Conservation (phyloP, 2,113 vertebrate genomes). For the Pyrgilauda ruficollis region DNA sequence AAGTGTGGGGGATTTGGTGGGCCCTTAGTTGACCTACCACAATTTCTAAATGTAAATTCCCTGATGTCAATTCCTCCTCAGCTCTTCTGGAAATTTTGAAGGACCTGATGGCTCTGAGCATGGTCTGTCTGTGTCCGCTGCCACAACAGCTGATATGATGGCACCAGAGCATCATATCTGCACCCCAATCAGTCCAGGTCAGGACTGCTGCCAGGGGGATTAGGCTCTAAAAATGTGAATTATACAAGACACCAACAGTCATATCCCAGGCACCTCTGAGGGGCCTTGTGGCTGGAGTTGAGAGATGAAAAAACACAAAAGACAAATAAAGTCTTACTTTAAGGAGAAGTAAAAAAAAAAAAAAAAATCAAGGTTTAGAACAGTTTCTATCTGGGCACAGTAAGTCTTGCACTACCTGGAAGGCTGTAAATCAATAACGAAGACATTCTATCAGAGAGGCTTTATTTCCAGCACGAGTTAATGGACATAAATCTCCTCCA, state of each 20-base stretch:
- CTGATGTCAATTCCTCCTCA: not conserved
- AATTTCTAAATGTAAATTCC: not conserved
- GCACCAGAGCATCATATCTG: not conserved
- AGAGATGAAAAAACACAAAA: not conserved
- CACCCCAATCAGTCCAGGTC: not conserved
- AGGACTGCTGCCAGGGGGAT: not conserved
- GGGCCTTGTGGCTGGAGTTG: not conserved
- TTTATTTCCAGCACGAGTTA: constrained; percentile 21
- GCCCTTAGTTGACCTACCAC: not conserved
- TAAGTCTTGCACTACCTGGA: not conserved
- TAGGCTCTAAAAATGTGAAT: not conserved
- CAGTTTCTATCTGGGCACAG: not conserved
- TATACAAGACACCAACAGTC: not conserved
- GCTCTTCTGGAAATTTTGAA: not conserved
- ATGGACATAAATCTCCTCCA: constrained; percentile 23
- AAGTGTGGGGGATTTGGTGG: not conserved
- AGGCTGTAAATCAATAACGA: constrained; percentile 7
- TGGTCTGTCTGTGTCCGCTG: not conserved
- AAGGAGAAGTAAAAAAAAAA: not conserved
- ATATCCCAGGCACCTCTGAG: not conserved
- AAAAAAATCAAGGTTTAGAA: not conserved
- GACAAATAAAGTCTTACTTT: not conserved
- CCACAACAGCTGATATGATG: not conserved
- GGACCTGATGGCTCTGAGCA: not conserved
- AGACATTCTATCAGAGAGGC: not conserved